phyloP scores from a whole-genome alignment of 2,113 vertebrate species.

The Elephas maximus region DNA sequence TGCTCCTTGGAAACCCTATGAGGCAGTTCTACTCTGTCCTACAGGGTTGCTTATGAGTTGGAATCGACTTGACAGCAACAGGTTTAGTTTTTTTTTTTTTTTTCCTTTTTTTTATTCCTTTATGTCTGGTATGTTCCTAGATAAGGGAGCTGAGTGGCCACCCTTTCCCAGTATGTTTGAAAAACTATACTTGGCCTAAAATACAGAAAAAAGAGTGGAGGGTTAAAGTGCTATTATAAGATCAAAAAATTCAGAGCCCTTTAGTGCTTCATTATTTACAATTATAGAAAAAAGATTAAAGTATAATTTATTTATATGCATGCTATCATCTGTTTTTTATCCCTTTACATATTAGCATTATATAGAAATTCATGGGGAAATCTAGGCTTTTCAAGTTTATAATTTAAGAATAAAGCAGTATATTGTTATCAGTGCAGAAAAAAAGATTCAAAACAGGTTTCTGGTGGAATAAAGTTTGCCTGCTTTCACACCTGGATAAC shows the following conservation, averaged over 20 bases:
- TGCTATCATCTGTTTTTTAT: not conserved
- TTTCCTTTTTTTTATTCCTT: not conserved
- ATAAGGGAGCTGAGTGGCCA: not conserved
- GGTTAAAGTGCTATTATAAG: not conserved
- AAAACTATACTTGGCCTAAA: constrained; percentile 17
- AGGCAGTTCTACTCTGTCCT: no score
- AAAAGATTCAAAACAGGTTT: constrained; percentile 63
- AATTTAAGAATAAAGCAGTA: constrained; percentile 65
- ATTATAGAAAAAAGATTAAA: constrained; percentile 12
- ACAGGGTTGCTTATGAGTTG: no score
- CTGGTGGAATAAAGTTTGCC: constrained; percentile 63
- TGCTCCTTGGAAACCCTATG: no score
- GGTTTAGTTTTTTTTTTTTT: no score
- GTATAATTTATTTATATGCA: constrained; percentile 4
- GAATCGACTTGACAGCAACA: no score
- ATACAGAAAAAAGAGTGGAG: not conserved
- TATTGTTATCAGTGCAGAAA: constrained; percentile 52
- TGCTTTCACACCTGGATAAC: constrained; percentile 72
- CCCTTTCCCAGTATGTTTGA: not conserved
- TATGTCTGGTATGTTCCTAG: not conserved
- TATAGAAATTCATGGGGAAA: not conserved
- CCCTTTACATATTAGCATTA: not conserved
- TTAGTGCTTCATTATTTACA: constrained; percentile 1
- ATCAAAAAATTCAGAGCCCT: constrained; percentile 12
- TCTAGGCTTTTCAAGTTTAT: not conserved